phyloP scores from a whole-genome alignment of 2,113 vertebrate species.

The Sinocyclocheilus rhinocerous region DNA sequence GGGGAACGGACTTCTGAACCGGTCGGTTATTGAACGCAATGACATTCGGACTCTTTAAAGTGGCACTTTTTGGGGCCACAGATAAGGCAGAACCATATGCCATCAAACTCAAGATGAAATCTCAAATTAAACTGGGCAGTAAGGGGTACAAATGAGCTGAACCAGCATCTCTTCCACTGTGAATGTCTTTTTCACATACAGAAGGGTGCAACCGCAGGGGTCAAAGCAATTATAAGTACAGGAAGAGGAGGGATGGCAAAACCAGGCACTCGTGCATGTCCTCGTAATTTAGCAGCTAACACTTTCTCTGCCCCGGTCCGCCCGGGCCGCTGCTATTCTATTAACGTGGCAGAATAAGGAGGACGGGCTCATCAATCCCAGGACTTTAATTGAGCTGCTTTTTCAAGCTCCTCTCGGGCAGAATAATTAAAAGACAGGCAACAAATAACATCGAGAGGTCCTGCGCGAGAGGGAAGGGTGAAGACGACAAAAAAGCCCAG shows the following conservation, averaged over 20 bases:
- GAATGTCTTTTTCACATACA: background rate
- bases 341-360: constrained; percentile 31
- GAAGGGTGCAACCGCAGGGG: constrained; percentile 11
- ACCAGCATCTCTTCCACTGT: constrained; percentile 8
- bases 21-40: background rate
- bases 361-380: constrained; percentile 29
- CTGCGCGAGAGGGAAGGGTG: background rate
- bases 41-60: background rate
- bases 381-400: constrained; percentile 24
- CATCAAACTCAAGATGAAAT: background rate
- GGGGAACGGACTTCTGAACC: background rate
- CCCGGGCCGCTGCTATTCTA: background rate
- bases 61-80: background rate
- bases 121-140: constrained; percentile 6
- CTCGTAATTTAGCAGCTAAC: constrained; percentile 6
- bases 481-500: constrained; percentile 1
- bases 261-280: background rate
- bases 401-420: background rate
- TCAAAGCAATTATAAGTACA: constrained; percentile 51
- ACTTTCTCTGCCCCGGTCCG: background rate
- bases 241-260: constrained; percentile 4
- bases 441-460: background rate
- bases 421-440: constrained; percentile 21
- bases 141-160: background rate
- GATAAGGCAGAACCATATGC: background rate